phyloP scores from a whole-genome alignment of 2,113 vertebrate species.

The Brachyhypopomus occidentalis region DNA sequence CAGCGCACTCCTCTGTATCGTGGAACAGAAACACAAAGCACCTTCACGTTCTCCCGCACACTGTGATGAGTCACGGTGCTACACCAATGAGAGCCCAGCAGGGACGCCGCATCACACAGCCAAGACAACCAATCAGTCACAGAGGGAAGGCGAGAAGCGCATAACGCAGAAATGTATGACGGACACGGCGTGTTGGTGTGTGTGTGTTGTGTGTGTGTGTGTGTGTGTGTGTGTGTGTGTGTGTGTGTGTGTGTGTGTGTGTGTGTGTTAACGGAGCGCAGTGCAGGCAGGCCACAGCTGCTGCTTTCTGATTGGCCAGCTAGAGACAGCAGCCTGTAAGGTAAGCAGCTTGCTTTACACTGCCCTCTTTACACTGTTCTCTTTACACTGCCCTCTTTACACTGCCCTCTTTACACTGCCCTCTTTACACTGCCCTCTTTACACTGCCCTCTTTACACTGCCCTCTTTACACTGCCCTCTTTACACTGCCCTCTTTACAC shows the following conservation, averaged over 20 bases:
- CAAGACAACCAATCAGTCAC: not conserved
- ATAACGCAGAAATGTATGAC: not conserved
- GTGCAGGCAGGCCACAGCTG: not conserved
- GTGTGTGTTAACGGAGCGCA: not conserved
- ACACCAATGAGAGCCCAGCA: not conserved
- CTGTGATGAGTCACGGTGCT: constrained; percentile 4
- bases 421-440: too few relatives aligned
- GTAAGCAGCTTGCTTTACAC: not conserved
- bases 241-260: not conserved
- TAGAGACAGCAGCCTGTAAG: not conserved
- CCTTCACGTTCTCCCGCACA: not conserved
- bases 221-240: not conserved
- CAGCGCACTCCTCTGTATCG: not conserved
- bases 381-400: too few relatives aligned
- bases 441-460: too few relatives aligned
- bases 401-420: too few relatives aligned
- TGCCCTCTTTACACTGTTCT: too few relatives aligned
- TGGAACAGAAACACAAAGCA: not conserved
- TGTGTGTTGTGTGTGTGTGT: not conserved
- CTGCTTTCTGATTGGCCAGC: not conserved
- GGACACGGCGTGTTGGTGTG: not conserved
- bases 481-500: too few relatives aligned
- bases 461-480: too few relatives aligned
- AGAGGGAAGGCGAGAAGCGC: not conserved
- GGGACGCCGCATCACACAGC: not conserved